phyloP scores from a whole-genome alignment of 2,797 vertebrate genomes.

The Coendou prehensilis region DNA sequence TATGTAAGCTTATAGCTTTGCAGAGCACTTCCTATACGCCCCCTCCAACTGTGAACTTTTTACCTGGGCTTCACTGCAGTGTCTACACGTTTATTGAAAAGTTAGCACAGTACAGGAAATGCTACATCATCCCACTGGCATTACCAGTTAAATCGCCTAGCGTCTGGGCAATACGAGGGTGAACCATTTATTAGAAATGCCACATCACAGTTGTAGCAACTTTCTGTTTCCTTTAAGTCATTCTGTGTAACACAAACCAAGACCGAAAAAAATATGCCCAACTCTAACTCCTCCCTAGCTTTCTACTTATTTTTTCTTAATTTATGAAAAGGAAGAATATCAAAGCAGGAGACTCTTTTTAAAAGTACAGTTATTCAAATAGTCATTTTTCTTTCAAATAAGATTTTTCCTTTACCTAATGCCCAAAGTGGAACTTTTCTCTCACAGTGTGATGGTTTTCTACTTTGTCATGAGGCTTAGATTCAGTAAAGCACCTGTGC shows the following conservation, averaged over 20 bases:
- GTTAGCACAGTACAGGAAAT: slow-evolving; percentile 73
- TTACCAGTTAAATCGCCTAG: slow-evolving; percentile 38
- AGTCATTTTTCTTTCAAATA: background rate
- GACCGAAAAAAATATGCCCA: background rate
- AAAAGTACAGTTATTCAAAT: background rate
- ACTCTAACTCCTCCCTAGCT: background rate
- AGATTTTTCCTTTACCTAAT: background rate
- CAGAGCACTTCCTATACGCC: background rate
- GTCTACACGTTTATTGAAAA: slow-evolving; percentile 64
- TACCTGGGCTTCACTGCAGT: slow-evolving; percentile 64
- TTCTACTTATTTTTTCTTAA: background rate
- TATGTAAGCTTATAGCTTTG: slow-evolving; percentile 47
- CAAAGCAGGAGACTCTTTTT: background rate
- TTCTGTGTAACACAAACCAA: slow-evolving; percentile 73
- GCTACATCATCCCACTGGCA: slow-evolving; percentile 75
- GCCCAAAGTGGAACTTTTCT: background rate
- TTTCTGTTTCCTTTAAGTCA: slow-evolving; percentile 86
- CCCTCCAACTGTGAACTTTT: slow-evolving; percentile 77
- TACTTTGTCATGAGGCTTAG: background rate
- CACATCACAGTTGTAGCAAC: slow-evolving; percentile 76
- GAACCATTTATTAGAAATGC: slow-evolving; percentile 68
- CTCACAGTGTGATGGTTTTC: background rate
- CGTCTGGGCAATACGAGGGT: background rate
- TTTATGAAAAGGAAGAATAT: background rate
- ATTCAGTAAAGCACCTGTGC: background rate